A percentile compares a stretch with the other conserved stretches of the same genome.
These are phyloP conservation scores for Myripristis jacobus DNA, from an alignment of 2,797 vertebrate species.

Conservation along the genomic window DNA sequence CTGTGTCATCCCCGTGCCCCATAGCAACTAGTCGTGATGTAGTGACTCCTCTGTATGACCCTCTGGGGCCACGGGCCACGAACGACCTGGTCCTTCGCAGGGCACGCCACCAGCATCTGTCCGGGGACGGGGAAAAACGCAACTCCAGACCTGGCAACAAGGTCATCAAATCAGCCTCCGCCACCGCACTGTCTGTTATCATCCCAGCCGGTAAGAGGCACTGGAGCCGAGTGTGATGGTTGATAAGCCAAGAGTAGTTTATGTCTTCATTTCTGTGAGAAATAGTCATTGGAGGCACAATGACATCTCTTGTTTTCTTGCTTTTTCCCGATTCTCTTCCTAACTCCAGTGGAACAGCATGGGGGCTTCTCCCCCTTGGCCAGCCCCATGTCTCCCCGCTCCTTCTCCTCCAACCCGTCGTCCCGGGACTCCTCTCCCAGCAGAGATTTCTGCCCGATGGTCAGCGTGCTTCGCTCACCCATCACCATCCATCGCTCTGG, in stretches of 20 bases:
- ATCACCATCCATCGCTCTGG: conserved; percentile 93
- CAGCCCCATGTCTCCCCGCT: conserved; percentile 93
- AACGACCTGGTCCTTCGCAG: conserved; percentile 90
- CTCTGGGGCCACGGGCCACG: conserved; percentile 80
- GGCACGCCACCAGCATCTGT: conserved; percentile 88
- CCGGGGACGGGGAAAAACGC: conserved; percentile 85
- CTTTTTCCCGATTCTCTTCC: background rate
- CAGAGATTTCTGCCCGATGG: conserved; percentile 89
- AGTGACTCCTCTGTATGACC: conserved; percentile 71
- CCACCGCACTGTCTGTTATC: conserved; percentile 92
- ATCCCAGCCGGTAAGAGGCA: conserved; percentile 88
- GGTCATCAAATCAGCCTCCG: conserved; percentile 93
- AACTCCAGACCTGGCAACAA: conserved; percentile 85
- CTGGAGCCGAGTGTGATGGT: too few species aligned
- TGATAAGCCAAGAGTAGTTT: too few species aligned
- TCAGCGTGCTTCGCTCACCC: conserved; percentile 87
- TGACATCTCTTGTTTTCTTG: background rate
- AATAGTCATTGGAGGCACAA: too few species aligned
- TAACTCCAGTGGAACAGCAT: conserved; percentile 88
- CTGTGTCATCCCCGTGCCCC: conserved; percentile 63
- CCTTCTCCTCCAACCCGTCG: conserved; percentile 90
- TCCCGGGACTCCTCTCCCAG: conserved; percentile 93
- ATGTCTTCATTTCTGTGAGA: too few species aligned
- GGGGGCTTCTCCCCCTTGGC: conserved; percentile 87
- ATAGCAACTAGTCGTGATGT: conserved; percentile 75